phyloP scores from a whole-genome alignment of 2,113 vertebrate genomes.

The Archocentrus centrarchus region DNA sequence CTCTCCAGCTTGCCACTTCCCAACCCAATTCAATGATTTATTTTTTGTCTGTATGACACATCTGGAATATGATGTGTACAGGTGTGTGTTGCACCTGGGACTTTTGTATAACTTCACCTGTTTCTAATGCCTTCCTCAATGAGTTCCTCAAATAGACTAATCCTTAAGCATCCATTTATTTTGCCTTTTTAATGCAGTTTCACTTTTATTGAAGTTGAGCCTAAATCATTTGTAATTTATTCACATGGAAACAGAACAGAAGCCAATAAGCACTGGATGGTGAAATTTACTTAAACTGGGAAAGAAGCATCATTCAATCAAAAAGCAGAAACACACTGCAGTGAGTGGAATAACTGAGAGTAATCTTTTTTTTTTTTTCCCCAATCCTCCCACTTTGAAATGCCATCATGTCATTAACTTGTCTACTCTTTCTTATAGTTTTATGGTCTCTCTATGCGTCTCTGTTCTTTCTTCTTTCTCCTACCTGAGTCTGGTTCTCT shows the following conservation, averaged over 20 bases:
- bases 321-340: neutral
- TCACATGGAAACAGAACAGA: neutral
- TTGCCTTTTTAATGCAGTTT: neutral
- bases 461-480: too few species aligned
- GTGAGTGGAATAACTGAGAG: neutral
- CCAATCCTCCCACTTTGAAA: too few species aligned
- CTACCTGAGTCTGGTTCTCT: neutral
- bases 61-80: neutral
- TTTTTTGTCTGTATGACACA: neutral
- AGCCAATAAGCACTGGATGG: neutral
- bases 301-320: neutral
- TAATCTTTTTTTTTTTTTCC: neutral
- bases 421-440: neutral
- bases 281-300: neutral
- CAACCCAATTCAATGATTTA: too few species aligned
- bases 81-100: neutral
- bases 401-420: neutral
- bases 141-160: neutral
- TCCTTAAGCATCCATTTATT: neutral
- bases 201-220: neutral
- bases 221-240: neutral
- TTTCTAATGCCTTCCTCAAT: neutral
- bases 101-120: neutral
- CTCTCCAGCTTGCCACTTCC: too few species aligned
- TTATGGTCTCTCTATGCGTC: too few species aligned